phyloP scores from a whole-genome alignment of 2,113 vertebrate species.

The Cyphomyrus plagiostoma region DNA sequence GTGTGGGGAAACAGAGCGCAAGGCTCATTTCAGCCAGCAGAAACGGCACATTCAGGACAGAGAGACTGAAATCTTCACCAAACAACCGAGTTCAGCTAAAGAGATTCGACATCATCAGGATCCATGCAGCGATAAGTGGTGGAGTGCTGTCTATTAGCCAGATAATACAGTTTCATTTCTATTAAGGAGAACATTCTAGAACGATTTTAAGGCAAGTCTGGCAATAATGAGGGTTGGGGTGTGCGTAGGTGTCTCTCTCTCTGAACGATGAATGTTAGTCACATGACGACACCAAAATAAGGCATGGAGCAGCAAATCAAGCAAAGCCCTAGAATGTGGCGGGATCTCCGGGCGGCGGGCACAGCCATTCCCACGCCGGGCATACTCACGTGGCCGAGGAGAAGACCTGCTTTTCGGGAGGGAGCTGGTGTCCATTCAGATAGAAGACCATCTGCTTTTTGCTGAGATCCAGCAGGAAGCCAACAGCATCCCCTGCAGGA shows the following conservation, averaged over 20 bases:
- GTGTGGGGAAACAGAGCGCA: conserved; percentile 12
- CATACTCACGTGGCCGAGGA: conserved; percentile 86
- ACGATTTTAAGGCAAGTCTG: neutral
- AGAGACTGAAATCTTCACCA: neutral
- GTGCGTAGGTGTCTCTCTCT: neutral
- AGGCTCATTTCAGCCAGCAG: neutral
- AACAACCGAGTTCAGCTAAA: neutral
- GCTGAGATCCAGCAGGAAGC: conserved; percentile 92
- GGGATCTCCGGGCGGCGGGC: neutral
- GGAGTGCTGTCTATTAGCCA: neutral
- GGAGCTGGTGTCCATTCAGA: conserved; percentile 91
- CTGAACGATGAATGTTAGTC: neutral
- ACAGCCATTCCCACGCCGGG: neutral
- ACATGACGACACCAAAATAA: neutral
- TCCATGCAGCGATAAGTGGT: neutral
- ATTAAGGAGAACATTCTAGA: neutral
- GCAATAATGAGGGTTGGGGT: neutral
- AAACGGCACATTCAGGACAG: neutral
- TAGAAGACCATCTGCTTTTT: conserved; percentile 99
- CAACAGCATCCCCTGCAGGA: conserved; percentile 84
- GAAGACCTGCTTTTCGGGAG: conserved; percentile 96
- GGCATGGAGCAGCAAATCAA: neutral
- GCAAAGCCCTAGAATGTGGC: neutral
- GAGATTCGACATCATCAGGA: neutral
- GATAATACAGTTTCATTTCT: neutral